Evolutionary conservation across 2,888 invertebrate genomes (phyloP), one percentile per base, ranked within the genome.

Genomic region (Dynastes grantii): DNA sequence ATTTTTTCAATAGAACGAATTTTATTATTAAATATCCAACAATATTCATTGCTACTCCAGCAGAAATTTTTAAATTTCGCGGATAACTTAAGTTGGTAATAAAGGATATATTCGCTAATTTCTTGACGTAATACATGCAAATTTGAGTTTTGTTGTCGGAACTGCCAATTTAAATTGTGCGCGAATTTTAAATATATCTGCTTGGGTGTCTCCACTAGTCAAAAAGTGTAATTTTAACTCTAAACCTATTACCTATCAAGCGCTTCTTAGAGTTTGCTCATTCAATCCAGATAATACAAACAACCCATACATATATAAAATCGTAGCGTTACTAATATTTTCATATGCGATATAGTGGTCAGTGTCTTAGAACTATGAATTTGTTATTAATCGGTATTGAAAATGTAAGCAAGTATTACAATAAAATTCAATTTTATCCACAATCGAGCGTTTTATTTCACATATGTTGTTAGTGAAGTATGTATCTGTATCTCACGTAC

Each of bases 251-350:
- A 58, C 6, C 22, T 58, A 22, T n/a, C 22, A 65, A 65, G 5
- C 13, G 68, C 68, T 68, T 75, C 45, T 45, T 75, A 75, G 73
- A 75, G 27, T 58, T 58, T 51, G 73, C 73, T 75, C 73, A 75
- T 58, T 27, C 22, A 29, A 11, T 63, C 2, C 29, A 32, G 11
- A 68, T 68, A 51, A 49, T 40, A 68, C 11, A 68, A 27, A 27
- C 8, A 68, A 61, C 63, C 13, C 73, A 73, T 37, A 73, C 45
- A 63, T 61, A 68, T 49, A 40, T 13, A 63, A 61, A 45, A 75
- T 63, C 27, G 6, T 27, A 45, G 37, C 73, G 22, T 75, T 61
- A 45, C 61, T 61, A 16, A 40, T 75, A 75, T 63, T 75, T 75
- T 75, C 73, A 63, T 75, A 75, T 63, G 61, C 61, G 27, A 61